A percentile compares a stretch with the other conserved stretches of the same genome.
Evolutionary conservation across 2,797 vertebrate species (phyloP).

Genomic region (Sternarchorhynchus goeldii): DNA sequence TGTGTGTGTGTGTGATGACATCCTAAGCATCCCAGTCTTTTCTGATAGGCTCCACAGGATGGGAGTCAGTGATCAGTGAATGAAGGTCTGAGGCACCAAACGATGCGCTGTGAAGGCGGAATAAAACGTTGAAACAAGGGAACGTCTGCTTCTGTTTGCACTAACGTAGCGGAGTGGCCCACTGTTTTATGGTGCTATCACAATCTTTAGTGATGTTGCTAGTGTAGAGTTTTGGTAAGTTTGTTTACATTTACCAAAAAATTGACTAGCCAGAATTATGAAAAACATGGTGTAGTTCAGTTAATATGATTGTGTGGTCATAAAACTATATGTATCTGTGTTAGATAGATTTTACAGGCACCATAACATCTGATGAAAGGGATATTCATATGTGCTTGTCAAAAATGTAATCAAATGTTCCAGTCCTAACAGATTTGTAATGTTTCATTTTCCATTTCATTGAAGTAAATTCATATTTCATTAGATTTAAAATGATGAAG

Average conservation of each 20-base stretch:
- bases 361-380: conserved; percentile 50
- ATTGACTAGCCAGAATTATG: conserved; percentile 11
- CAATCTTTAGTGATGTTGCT: conserved; percentile 22
- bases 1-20: neutral
- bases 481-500: neutral
- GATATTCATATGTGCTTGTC: conserved; percentile 38
- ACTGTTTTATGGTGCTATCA: conserved; percentile 50
- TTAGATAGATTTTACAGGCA: conserved; percentile 26
- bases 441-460: conserved; percentile 8
- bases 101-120: neutral
- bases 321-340: conserved; percentile 25
- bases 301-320: conserved; percentile 26
- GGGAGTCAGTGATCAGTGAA: conserved; percentile 1
- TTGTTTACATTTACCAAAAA: conserved; percentile 42
- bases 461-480: conserved; percentile 2
- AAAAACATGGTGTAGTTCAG: conserved; percentile 14
- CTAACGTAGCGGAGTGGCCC: conserved; percentile 15
- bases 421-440: neutral
- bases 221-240: conserved; percentile 25
- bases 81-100: neutral
- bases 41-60: neutral
- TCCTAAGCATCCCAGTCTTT: no score
- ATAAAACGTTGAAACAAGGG: conserved; percentile 46
- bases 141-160: conserved; percentile 41
- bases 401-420: neutral